Percentiles rank a stretch among this genome's conserved stretches.
These are phyloP conservation scores for Neoitamus cyanurus DNA, from an alignment of 2,888 invertebrate species.

Conservation along the genomic window DNA sequence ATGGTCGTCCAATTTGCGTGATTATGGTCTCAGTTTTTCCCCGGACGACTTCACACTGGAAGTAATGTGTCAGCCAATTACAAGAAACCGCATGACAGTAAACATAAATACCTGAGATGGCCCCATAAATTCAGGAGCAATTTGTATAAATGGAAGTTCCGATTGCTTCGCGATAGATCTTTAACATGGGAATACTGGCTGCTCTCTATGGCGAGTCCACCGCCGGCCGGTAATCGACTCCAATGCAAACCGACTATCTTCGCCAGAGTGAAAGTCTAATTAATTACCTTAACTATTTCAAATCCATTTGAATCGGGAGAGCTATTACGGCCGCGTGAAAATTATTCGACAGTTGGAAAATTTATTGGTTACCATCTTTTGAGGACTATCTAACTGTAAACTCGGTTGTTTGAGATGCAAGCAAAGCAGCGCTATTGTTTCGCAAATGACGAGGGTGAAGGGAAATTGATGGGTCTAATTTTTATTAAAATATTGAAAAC, in stretches of 20 bases:
- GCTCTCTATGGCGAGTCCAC: neutral
- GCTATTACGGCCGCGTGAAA: neutral
- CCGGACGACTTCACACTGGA: conserved; percentile 47
- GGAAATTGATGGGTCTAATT: neutral
- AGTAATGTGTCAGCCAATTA: conserved; percentile 52
- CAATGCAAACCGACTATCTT: conserved; percentile 6
- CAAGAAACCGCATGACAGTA: conserved; percentile 46
- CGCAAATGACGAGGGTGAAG: neutral
- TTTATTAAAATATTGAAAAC: too few species aligned
- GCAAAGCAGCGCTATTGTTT: neutral
- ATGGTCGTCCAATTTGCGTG: conserved; percentile 52
- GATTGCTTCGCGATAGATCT: conserved; percentile 38
- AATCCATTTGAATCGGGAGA: conserved; percentile 17
- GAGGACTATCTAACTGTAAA: neutral
- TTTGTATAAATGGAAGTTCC: conserved; percentile 51
- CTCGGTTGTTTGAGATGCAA: neutral
- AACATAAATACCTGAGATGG: conserved; percentile 52
- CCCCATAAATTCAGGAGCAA: conserved; percentile 51
- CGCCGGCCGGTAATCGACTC: neutral
- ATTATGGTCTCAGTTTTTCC: conserved; percentile 51
- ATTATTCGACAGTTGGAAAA: neutral
- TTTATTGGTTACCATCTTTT: neutral
- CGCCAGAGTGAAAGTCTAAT: conserved; percentile 33
- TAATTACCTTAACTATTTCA: conserved; percentile 25
- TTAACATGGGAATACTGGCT: conserved; percentile 20